Evolutionary conservation across 2,113 vertebrate species (phyloP).

Genomic region (Syrrhaptes paradoxus): DNA sequence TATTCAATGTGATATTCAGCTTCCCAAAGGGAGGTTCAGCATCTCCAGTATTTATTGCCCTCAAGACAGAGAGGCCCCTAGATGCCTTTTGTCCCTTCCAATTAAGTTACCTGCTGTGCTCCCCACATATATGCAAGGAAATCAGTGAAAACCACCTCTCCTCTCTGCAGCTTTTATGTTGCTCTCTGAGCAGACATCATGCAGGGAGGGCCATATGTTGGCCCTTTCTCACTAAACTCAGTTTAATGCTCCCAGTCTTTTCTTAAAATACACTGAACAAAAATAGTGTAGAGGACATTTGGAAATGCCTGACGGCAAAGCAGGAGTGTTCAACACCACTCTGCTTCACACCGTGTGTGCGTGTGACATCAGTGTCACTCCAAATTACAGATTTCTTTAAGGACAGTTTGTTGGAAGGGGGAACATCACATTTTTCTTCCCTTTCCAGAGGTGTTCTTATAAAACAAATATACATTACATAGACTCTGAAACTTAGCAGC

Average conservation of each 20-base stretch:
- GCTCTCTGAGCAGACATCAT: background rate
- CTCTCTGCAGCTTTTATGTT: fast-evolving
- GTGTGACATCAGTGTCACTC: background rate
- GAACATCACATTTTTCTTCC: background rate
- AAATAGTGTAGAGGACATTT: background rate
- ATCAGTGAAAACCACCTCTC: background rate
- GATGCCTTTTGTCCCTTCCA: background rate
- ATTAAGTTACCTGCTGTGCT: background rate
- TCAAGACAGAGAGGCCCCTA: background rate
- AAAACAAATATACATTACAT: background rate
- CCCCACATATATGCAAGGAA: background rate
- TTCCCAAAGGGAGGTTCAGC: background rate
- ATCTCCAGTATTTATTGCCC: background rate
- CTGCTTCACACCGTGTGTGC: fast-evolving
- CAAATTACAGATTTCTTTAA: background rate
- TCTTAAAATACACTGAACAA: background rate
- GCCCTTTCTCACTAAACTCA: background rate
- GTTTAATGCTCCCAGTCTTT: slow-evolving; percentile 4
- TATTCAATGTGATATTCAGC: background rate
- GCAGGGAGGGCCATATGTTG: slow-evolving; percentile 29
- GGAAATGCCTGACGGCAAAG: slow-evolving; percentile 22
- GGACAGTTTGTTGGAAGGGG: background rate
- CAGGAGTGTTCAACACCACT: background rate
- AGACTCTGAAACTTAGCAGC: background rate
- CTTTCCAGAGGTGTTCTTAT: background rate